Conservation (phyloP, 2,797 vertebrate genomes). For the Dromococcyx pavoninus region DNA sequence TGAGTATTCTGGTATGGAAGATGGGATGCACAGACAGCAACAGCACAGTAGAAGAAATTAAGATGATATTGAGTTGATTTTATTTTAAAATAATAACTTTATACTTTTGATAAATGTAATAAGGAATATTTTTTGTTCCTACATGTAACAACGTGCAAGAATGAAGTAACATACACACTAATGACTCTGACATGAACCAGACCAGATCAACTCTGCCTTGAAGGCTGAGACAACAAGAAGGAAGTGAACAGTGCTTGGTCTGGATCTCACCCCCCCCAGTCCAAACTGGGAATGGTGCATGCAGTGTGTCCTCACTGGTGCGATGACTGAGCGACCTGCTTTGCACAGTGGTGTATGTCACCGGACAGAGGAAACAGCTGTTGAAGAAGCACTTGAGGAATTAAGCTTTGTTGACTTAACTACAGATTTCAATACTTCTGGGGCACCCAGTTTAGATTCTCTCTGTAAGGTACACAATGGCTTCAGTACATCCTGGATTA, state of each 20-base stretch:
- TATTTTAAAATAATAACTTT: neutral
- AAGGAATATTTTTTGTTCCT: neutral
- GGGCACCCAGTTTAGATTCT: neutral
- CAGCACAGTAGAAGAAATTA: neutral
- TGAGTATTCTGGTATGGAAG: neutral
- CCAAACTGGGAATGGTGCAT: neutral
- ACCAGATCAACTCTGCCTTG: neutral
- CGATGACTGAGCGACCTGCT: neutral
- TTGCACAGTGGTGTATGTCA: fast-evolving
- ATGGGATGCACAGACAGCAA: neutral
- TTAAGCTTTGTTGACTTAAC: neutral
- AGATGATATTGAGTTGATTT: neutral
- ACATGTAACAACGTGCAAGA: fast-evolving
- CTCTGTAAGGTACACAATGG: neutral
- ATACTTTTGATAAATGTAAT: too few relatives aligned
- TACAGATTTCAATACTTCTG: neutral
- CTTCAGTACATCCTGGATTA: neutral
- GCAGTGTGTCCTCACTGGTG: too few relatives aligned
- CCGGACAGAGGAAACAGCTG: neutral
- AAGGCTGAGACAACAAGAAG: neutral
- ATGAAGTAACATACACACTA: neutral
- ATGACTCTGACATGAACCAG: neutral
- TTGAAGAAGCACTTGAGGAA: neutral
- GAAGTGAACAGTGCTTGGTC: neutral
- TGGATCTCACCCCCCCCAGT: neutral